Conservation (phyloP, 2,888 invertebrate species). For the Synanthedon formicaeformis region DNA sequence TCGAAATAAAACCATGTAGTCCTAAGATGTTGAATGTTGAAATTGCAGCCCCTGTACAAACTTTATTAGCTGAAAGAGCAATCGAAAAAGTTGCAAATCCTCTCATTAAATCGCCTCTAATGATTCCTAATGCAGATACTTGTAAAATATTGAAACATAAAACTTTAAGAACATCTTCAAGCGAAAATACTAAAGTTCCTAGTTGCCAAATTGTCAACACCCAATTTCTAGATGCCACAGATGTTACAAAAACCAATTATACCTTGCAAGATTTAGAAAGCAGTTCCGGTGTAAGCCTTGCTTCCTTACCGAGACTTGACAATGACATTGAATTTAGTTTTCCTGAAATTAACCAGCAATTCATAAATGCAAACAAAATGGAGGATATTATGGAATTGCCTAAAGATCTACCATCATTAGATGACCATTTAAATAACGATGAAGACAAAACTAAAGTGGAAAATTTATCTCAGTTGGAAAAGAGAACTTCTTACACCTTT, state of each 20-base stretch:
- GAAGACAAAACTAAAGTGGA: conserved; percentile 8
- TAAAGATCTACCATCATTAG: conserved; percentile 26
- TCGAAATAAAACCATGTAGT: conserved; percentile 66
- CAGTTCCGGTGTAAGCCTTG: conserved; percentile 53
- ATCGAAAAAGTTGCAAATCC: conserved; percentile 62
- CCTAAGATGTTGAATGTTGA: conserved; percentile 63
- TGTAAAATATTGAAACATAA: conserved; percentile 23
- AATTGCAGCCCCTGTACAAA: conserved; percentile 48
- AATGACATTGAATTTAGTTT: conserved; percentile 62
- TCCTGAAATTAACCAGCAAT: conserved; percentile 64
- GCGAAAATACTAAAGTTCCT: conserved; percentile 23
- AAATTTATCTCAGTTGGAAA: conserved; percentile 4
- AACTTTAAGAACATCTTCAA: conserved; percentile 14
- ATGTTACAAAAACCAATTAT: conserved; percentile 36
- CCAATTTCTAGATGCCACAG: conserved; percentile 27
- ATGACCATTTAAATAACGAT: conserved; percentile 17
- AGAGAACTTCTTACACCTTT: conserved; percentile 9
- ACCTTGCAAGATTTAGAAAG: conserved; percentile 55
- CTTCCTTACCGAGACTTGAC: conserved; percentile 55
- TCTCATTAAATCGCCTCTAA: conserved; percentile 28
- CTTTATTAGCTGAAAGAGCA: conserved; percentile 42
- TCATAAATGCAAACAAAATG: conserved; percentile 57
- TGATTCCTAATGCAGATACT: conserved; percentile 13
- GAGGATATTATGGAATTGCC: conserved; percentile 21
- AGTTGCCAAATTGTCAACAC: conserved; percentile 55